These are phyloP conservation scores for Salvator merianae DNA, from an alignment of 2,113 vertebrate species.

Conservation along the genomic window DNA sequence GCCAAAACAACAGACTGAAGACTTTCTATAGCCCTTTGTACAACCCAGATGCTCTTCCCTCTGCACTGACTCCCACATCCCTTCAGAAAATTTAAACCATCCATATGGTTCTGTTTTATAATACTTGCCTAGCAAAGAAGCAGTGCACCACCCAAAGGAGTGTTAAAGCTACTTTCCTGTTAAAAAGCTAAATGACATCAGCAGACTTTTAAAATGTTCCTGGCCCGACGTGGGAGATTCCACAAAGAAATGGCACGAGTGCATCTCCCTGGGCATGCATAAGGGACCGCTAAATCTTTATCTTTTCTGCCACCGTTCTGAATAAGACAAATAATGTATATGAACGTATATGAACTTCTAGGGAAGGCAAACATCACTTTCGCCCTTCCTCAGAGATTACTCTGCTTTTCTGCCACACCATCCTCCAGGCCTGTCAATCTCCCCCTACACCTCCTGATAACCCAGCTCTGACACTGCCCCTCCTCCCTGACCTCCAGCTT, in stretches of 20 bases:
- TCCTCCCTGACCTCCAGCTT: slow-evolving; percentile 16
- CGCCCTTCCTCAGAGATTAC: not conserved
- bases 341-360: not conserved
- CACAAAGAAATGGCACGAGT: not conserved
- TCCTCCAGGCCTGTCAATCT: slow-evolving; percentile 21
- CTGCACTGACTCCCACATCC: not conserved
- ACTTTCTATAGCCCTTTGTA: not conserved
- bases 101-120: not conserved
- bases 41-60: no score
- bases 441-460: slow-evolving; percentile 7
- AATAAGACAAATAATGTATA: not conserved
- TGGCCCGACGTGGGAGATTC: not conserved
- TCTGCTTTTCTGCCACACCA: not conserved
- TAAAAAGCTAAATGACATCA: not conserved
- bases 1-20: no score
- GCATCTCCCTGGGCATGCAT: no score
- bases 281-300: not conserved
- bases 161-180: not conserved
- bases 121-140: not conserved
- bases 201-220: not conserved
- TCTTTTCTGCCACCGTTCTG: not conserved
- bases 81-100: not conserved
- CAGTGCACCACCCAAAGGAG: not conserved
- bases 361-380: not conserved
- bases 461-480: not conserved